Evolutionary conservation across 2,888 invertebrate genomes (phyloP), one percentile per base, ranked within the genome.

Genomic region (Lydus trimaculatus): DNA sequence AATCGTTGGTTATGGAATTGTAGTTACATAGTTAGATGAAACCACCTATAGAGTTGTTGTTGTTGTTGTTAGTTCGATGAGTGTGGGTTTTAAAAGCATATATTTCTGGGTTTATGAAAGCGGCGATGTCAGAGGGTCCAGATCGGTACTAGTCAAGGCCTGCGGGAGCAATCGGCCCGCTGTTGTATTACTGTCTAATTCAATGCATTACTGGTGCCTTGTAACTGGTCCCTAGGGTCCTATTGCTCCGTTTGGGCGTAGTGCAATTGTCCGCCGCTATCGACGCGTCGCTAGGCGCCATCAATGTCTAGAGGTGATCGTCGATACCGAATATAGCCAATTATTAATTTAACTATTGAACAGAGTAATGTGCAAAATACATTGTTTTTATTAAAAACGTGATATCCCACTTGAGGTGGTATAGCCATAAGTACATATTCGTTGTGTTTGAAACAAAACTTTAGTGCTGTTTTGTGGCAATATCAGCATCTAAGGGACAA

Each of bases 121-220:
- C 70, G 66, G 70, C 71, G 59, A 71, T 68, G 67, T 71, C 71
- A 63, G 67, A 63, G 69, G 69, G 72, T 67, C 70, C 70, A 70
- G 72, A 72, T 72, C 70, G 72, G 70, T 69, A 64, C 70, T 71
- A 71, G 68, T 65, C 68, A 63, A 71, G 70, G 65, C 72, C 72
- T 66, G 64, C 68, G 72, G 70, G 72, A 72, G 70, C 72, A 81
- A 83, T 83, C 81, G 81, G 77, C 77, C 76, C 81, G 80, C 81
- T 81, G 82, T 83, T 87, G 86, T 87, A 87, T 87, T 87, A 87
- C 87, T 85, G 87, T 87, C 87, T 87, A 87, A 87, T 87, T 87
- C 87, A 87, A 87, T 87, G 87, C 87, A 87, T 87, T 87, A 87
- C 85, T 83, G 83, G 81, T 83, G 84, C 84, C 83, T 83, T 83